These are phyloP conservation scores for Drosophila buzzatii DNA, from an alignment of 2,888 invertebrate genomes.

Conservation along the genomic window DNA sequence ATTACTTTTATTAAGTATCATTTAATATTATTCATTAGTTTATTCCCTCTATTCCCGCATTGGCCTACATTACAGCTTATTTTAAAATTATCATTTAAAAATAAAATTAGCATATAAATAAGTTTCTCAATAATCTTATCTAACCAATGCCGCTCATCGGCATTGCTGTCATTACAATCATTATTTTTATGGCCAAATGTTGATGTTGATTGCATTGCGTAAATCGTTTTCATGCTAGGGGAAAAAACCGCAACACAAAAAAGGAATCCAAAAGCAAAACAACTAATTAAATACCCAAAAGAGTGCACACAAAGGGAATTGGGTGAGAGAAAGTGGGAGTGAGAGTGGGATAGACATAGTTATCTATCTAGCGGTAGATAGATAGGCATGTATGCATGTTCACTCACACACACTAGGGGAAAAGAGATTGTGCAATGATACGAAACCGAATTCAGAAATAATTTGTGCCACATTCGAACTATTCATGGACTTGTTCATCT, in stretches of 20 bases:
- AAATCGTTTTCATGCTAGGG: conserved; percentile 11
- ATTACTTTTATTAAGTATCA: too few relatives aligned
- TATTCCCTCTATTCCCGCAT: too few relatives aligned
- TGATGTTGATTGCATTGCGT: conserved; percentile 37
- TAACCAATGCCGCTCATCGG: background rate
- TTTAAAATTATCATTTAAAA: background rate
- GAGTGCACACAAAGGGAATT: background rate
- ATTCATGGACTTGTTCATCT: conserved; percentile 8
- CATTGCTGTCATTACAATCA: conserved; percentile 2
- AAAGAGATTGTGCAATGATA: conserved; percentile 1
- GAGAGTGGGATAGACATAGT: background rate
- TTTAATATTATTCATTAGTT: too few relatives aligned
- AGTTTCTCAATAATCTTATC: background rate
- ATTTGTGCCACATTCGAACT: conserved; percentile 29
- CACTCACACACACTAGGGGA: background rate
- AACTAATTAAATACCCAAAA: conserved; percentile 18
- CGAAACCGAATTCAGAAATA: conserved; percentile 18
- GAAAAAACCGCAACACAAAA: conserved; percentile 12
- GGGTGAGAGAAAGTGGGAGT: background rate
- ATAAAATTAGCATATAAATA: background rate
- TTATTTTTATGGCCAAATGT: conserved; percentile 8
- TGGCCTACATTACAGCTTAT: too few relatives aligned
- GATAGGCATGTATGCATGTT: background rate
- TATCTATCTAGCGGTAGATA: conserved; percentile 1
- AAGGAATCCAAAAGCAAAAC: conserved; percentile 10